Conservation (phyloP, 2,797 vertebrate genomes). For the Myotis daubentonii region DNA sequence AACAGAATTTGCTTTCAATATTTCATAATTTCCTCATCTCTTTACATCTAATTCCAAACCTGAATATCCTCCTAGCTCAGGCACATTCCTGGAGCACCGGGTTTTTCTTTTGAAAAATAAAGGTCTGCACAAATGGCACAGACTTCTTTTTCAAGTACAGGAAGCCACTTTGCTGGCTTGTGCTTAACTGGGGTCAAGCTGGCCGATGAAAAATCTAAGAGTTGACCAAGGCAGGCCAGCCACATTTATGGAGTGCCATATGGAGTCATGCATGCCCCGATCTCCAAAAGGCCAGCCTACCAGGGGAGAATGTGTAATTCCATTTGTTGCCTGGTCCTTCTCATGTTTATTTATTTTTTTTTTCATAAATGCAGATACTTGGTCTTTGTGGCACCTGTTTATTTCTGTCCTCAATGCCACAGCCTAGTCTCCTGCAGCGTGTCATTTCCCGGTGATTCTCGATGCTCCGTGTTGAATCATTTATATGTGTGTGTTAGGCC, state of each 20-base stretch:
- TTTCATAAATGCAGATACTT: background rate
- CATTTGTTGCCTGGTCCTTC: background rate
- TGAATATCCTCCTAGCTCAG: background rate
- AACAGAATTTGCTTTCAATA: background rate
- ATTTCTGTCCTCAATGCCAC: background rate
- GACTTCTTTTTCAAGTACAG: background rate
- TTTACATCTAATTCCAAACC: background rate
- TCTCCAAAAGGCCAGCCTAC: background rate
- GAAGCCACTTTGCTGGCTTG: conserved; percentile 61
- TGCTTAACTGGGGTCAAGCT: conserved; percentile 51
- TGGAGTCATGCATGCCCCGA: background rate
- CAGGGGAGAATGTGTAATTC: background rate
- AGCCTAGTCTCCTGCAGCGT: background rate
- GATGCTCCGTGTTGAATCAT: background rate
- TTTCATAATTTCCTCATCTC: background rate
- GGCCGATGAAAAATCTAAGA: conserved; percentile 54
- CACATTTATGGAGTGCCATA: background rate
- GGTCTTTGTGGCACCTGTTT: background rate
- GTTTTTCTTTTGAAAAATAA: background rate
- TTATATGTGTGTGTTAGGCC: background rate
- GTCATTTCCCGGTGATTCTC: background rate
- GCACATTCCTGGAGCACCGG: background rate
- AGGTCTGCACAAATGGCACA: too few species aligned
- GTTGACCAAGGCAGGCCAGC: background rate
- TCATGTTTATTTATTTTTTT: background rate